These are phyloP conservation scores for Heterotilapia buettikoferi DNA, from an alignment of 2,113 vertebrate species.

Conservation along the genomic window DNA sequence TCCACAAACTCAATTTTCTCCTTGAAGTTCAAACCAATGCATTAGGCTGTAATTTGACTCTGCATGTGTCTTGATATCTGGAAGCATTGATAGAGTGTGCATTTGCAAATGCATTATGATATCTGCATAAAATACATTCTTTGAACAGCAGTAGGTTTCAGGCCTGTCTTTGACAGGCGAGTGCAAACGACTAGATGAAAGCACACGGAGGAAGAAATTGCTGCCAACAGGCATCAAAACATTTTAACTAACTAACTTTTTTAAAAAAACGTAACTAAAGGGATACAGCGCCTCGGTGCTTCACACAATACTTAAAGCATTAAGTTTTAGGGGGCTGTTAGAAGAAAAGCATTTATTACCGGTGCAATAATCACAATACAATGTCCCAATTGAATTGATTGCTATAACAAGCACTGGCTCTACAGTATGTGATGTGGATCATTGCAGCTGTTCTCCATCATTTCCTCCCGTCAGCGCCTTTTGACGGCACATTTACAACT, in stretches of 20 bases:
- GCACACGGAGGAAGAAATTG: background rate
- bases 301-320: background rate
- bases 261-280: background rate
- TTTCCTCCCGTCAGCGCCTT: background rate
- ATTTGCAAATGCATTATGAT: background rate
- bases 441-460: background rate
- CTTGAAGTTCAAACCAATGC: background rate
- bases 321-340: background rate
- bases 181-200: conserved; percentile 17
- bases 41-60: background rate
- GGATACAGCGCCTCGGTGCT: background rate
- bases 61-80: background rate
- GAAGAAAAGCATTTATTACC: background rate
- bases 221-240: conserved; percentile 27
- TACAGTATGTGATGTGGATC: background rate
- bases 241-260: background rate
- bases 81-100: background rate
- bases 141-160: background rate
- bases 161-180: background rate
- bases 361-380: background rate
- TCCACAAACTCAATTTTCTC: background rate
- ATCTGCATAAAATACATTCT: background rate
- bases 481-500: background rate
- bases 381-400: background rate
- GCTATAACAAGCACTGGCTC: background rate